Evolutionary conservation across 2,113 vertebrate species (phyloP).

Genomic region (Peromyscus polionotus): DNA sequence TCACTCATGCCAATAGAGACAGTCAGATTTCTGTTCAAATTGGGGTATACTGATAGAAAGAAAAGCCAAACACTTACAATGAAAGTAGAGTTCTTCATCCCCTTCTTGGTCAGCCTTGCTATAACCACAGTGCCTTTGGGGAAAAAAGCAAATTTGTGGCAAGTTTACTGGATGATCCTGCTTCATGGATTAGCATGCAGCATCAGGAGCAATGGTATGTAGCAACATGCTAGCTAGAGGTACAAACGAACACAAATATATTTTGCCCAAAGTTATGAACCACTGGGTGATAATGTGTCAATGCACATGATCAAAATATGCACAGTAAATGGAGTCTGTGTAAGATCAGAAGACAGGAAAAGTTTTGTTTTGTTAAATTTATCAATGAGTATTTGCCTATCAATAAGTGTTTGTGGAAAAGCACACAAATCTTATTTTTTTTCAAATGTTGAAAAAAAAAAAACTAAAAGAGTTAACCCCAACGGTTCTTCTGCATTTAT

Average conservation of each 20-base stretch:
- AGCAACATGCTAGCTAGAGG: conserved; percentile 49
- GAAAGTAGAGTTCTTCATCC: conserved; percentile 99
- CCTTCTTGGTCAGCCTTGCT: conserved; percentile 99
- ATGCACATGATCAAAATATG: conserved; percentile 51
- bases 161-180: conserved; percentile 65
- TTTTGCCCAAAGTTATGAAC: conserved; percentile 68
- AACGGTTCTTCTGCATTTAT: background rate
- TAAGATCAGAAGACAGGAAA: background rate
- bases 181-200: conserved; percentile 62
- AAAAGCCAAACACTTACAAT: conserved; percentile 96
- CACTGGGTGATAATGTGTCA: conserved; percentile 59
- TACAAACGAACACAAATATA: conserved; percentile 64
- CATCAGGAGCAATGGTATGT: conserved; percentile 53
- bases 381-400: background rate
- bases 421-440: background rate
- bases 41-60: conserved; percentile 65
- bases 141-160: conserved; percentile 70
- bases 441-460: background rate
- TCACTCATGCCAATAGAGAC: conserved; percentile 65
- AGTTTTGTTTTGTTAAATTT: background rate
- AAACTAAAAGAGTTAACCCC: background rate
- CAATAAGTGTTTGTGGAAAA: background rate
- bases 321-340: conserved; percentile 49
- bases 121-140: conserved; percentile 97
- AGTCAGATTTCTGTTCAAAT: conserved; percentile 65